A percentile compares a stretch with the other conserved stretches of the same genome.
phyloP scores from a whole-genome alignment of 1,140 invertebrate genomes.

The Brachionus koreanus region DNA sequence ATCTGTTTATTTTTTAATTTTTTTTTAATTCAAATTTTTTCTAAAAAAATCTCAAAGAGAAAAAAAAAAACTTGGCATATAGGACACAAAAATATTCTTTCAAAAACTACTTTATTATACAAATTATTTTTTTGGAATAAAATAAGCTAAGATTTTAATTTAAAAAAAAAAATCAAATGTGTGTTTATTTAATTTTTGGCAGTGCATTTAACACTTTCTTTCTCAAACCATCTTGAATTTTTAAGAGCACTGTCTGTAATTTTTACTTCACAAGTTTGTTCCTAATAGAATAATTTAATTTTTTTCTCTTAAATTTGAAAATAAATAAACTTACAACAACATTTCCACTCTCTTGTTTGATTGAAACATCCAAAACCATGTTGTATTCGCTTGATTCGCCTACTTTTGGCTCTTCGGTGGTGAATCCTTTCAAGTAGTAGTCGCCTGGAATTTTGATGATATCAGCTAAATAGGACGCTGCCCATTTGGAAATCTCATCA shows the following conservation, averaged over 20 bases:
- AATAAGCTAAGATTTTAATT: neutral
- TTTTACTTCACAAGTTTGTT: slow-evolving; percentile 7
- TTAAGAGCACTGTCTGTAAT: slow-evolving; percentile 31
- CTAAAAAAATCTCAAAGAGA: too few relatives aligned
- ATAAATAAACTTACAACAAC: neutral
- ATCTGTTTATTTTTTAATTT: too few relatives aligned
- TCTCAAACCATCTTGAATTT: slow-evolving; percentile 26
- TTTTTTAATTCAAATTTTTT: too few relatives aligned
- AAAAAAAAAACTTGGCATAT: too few relatives aligned
- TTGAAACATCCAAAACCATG: slow-evolving; percentile 13
- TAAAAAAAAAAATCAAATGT: neutral
- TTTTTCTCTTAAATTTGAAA: neutral
- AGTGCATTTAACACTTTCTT: slow-evolving; percentile 8
- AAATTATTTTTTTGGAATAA: neutral
- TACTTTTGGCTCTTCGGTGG: neutral
- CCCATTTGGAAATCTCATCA: slow-evolving; percentile 31
- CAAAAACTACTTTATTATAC: slow-evolving; percentile 8
- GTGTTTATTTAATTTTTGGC: slow-evolving; percentile 9
- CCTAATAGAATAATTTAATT: neutral
- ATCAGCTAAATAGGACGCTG: slow-evolving; percentile 10
- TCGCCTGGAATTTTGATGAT: slow-evolving; percentile 19
- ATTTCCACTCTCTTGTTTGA: slow-evolving; percentile 18
- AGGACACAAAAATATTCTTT: too few relatives aligned
- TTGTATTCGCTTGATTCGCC: slow-evolving; percentile 11
- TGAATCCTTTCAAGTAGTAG: slow-evolving; percentile 7